Percentiles rank a stretch among this genome's conserved stretches.
These are phyloP conservation scores for Loxodonta africana DNA, from an alignment of 2,113 vertebrate genomes.

Conservation along the genomic window DNA sequence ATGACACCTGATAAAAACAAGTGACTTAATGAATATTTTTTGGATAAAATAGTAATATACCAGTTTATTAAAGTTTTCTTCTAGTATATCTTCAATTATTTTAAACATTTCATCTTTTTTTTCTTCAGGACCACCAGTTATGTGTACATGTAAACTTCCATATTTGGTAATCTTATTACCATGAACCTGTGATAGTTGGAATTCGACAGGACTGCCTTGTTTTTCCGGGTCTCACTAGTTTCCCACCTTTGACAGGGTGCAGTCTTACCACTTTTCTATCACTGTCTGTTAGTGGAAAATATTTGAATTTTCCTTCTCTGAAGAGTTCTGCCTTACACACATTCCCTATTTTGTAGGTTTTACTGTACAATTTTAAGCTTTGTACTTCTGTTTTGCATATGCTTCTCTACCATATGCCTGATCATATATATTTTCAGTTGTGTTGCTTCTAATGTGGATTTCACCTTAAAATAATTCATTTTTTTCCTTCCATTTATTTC, in stretches of 20 bases:
- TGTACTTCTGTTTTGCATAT: neutral
- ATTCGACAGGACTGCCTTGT: too few species aligned
- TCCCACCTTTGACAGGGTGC: too few species aligned
- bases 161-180: neutral
- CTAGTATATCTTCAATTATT: constrained; percentile 43
- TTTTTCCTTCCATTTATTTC: constrained; percentile 20
- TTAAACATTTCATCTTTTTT: constrained; percentile 26
- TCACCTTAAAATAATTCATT: constrained; percentile 33
- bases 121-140: neutral
- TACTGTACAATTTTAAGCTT: neutral
- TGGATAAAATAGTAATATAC: neutral
- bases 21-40: neutral
- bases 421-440: neutral
- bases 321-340: too few species aligned
- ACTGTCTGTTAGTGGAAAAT: too few species aligned
- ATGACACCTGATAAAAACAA: neutral
- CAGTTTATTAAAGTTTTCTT: constrained; percentile 50
- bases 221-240: too few species aligned
- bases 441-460: neutral
- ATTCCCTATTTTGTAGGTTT: too few species aligned
- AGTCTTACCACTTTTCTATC: too few species aligned
- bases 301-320: too few species aligned
- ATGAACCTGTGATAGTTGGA: too few species aligned
- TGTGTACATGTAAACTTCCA: neutral
- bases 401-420: neutral